phyloP scores from a whole-genome alignment of 2,113 vertebrate species.

The Phocoena phocoena region DNA sequence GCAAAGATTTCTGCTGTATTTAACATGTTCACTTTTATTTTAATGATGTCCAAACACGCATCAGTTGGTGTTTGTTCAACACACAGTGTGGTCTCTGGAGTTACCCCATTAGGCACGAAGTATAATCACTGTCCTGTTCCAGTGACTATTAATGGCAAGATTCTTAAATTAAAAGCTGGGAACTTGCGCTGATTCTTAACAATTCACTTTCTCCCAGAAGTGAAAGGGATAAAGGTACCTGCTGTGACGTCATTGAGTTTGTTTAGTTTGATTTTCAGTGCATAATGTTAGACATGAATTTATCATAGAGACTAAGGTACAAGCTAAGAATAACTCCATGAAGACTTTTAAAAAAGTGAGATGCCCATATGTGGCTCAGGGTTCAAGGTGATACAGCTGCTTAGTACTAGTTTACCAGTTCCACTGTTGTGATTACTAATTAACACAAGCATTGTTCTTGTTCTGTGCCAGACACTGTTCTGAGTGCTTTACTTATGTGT shows the following conservation, averaged over 20 bases:
- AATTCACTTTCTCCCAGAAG: background rate
- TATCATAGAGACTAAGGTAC: background rate
- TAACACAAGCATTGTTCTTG: background rate
- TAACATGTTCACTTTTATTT: conserved; percentile 65
- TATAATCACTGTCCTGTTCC: background rate
- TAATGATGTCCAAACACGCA: conserved; percentile 63
- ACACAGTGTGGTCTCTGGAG: background rate
- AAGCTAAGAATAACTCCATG: background rate
- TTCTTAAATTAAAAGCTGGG: background rate
- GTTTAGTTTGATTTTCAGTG: background rate
- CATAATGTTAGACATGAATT: background rate
- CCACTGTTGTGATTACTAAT: background rate
- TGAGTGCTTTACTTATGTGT: background rate
- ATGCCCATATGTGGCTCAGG: background rate
- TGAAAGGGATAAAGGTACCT: background rate
- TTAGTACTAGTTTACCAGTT: background rate
- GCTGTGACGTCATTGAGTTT: background rate
- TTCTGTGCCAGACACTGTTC: background rate
- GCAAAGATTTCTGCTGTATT: conserved; percentile 55
- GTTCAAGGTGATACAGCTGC: background rate
- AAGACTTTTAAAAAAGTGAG: background rate
- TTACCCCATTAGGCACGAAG: background rate
- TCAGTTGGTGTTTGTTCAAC: conserved; percentile 61
- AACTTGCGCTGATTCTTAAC: background rate
- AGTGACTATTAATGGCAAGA: background rate